Evolutionary conservation across 2,113 vertebrate genomes (phyloP), one percentile per base, ranked within the genome.

Genomic region (Gadus macrocephalus): DNA sequence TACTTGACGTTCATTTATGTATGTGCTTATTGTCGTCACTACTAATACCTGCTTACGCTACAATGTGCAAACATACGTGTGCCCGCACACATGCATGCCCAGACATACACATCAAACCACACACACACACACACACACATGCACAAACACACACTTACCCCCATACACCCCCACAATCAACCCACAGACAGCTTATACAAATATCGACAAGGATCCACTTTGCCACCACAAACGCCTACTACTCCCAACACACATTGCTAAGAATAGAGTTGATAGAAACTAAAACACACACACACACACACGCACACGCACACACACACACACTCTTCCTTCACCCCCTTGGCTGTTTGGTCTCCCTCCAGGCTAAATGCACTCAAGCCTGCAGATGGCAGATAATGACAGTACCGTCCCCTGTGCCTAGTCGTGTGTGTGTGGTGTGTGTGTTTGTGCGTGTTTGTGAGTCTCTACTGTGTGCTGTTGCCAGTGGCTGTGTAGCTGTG

Each of bases 311-410:
- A 58, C 55, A 58, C 55, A 58, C 55, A 58, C 55, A 58, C 55
- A 58, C 55, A 55, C 53, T n/a, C 71, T 69, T 72, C 64, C 72
- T 72, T 67, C 74, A 69, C 69, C 28, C 58, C 64, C 59, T 63
- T 27, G 31, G n/a, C 9, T 25, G 58, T 77, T 65, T 71, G 73
- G 67, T 82, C 72, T 84, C 67, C 84, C 83, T 68, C 69, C 75
- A 83, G 85, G 81, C 76, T 49, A 64, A 73, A 68, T 75, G 74
- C 78, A 76, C 78, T 85, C 76, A 69, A 74, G 82, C 81, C 84
- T 91, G 87, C 82, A 87, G 87, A 88, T 90, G 87, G 86, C 75
- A 72, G 83, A 84, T 91, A 91, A 90, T 89, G 85, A 88, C 78
- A 79, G 74, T 74, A 71, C 53, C 74, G 83, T 87, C 85, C 86